Conservation (phyloP, 2,113 vertebrate genomes). For the Accipiter cooperii region DNA sequence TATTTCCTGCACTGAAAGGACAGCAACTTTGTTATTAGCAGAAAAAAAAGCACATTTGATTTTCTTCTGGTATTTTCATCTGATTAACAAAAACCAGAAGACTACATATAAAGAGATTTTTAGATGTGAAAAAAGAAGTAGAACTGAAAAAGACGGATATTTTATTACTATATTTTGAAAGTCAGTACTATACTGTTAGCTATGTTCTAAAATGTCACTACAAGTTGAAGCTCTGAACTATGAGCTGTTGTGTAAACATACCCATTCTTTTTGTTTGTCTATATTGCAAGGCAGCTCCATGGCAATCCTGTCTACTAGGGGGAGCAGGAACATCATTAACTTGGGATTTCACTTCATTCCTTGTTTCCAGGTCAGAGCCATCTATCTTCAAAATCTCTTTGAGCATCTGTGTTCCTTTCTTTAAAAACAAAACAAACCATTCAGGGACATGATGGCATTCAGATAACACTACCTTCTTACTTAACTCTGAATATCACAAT, state of each 20-base stretch:
- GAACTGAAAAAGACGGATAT: neutral
- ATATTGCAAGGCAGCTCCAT: constrained; percentile 71
- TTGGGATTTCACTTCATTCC: constrained; percentile 60
- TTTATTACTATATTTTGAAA: neutral
- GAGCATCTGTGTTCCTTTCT: constrained; percentile 94
- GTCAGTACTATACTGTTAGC: neutral
- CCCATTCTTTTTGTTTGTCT: constrained; percentile 85
- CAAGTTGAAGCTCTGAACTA: neutral
- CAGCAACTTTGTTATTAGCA: neutral
- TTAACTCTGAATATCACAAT: neutral
- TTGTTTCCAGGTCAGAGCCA: constrained; percentile 68
- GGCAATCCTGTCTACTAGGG: constrained; percentile 56
- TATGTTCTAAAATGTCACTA: neutral
- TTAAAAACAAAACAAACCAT: constrained; percentile 19
- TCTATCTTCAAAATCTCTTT: constrained; percentile 99
- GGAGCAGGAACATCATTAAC: constrained; percentile 36
- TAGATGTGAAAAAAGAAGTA: neutral
- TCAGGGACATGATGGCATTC: neutral
- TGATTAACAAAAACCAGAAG: neutral
- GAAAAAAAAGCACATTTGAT: neutral
- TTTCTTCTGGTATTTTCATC: neutral
- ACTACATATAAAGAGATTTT: neutral
- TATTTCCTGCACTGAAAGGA: neutral
- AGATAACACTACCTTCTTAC: neutral
- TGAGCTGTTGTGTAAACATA: constrained; percentile 49